phyloP scores from a whole-genome alignment of 1,140 invertebrate genomes.

The Zaprionus ornatus region DNA sequence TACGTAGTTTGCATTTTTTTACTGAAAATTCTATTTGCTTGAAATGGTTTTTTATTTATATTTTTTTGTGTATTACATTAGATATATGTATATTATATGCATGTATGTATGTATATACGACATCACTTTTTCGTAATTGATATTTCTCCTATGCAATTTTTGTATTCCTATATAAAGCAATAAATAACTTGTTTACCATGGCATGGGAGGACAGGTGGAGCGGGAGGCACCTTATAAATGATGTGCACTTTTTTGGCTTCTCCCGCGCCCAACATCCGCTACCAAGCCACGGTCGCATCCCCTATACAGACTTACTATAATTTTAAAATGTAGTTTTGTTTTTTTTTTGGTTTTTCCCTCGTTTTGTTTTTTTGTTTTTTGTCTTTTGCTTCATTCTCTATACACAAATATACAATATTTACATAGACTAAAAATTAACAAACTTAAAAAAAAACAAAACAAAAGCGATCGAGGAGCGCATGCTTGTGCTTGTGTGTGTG shows the following conservation, averaged over 20 bases:
- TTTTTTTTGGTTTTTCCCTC: conserved; percentile 34
- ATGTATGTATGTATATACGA: conserved; percentile 71
- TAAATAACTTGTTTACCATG: conserved; percentile 68
- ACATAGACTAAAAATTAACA: conserved; percentile 64
- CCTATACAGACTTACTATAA: conserved; percentile 79
- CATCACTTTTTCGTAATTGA: conserved; percentile 83
- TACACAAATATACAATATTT: conserved; percentile 83
- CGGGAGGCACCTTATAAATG: conserved; percentile 34
- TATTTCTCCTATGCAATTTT: conserved; percentile 80
- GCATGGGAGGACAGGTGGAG: background rate
- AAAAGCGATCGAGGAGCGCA: conserved; percentile 37
- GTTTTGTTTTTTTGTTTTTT: conserved; percentile 33
- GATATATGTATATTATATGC: conserved; percentile 71
- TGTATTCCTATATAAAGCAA: conserved; percentile 83
- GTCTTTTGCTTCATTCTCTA: conserved; percentile 51
- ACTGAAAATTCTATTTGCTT: conserved; percentile 79
- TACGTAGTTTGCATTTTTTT: conserved; percentile 73
- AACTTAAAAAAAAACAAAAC: conserved; percentile 47
- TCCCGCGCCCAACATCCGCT: background rate
- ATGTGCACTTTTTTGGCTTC: conserved; percentile 27
- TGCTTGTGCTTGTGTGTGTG: background rate
- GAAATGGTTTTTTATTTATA: conserved; percentile 54
- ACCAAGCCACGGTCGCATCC: conserved; percentile 40
- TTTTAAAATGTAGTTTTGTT: conserved; percentile 73
- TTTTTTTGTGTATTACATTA: conserved; percentile 54